These are phyloP conservation scores for Lerema accius DNA, from an alignment of 1,140 invertebrate species.

Conservation along the genomic window DNA sequence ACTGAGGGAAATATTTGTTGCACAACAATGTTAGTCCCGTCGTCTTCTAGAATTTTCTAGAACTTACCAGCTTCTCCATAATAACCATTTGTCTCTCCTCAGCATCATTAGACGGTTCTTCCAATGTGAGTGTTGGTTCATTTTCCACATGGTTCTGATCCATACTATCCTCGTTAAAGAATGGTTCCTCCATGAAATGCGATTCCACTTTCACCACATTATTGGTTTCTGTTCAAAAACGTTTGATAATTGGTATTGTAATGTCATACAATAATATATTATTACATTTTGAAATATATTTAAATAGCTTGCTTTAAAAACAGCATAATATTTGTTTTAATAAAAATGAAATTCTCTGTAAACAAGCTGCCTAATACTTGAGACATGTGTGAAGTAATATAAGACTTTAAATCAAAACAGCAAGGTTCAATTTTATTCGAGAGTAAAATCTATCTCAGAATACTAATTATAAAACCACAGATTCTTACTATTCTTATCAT, in stretches of 20 bases:
- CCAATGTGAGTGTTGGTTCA: conserved; percentile 52
- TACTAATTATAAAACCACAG: no score
- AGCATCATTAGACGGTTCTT: conserved; percentile 48
- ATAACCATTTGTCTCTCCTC: conserved; percentile 64
- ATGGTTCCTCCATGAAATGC: conserved; percentile 55
- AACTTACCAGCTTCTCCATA: conserved; percentile 69
- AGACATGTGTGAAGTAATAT: no score
- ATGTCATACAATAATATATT: not conserved
- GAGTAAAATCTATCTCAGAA: no score
- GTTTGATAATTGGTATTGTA: not conserved
- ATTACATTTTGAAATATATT: no score
- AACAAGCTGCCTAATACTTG: no score
- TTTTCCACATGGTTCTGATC: conserved; percentile 51
- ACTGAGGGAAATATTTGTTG: no score
- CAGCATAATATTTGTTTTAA: not conserved
- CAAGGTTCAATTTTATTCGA: conserved; percentile 16
- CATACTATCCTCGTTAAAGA: conserved; percentile 56
- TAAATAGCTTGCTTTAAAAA: no score
- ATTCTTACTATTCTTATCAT: conserved; percentile 56
- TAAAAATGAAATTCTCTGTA: no score
- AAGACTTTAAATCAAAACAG: not conserved
- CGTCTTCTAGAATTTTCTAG: no score
- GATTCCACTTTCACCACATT: conserved; percentile 63
- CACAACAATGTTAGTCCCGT: no score
- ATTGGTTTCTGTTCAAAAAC: conserved; percentile 17